Conservation (phyloP, 2,797 vertebrate genomes). For the Phylloscopus collybita region DNA sequence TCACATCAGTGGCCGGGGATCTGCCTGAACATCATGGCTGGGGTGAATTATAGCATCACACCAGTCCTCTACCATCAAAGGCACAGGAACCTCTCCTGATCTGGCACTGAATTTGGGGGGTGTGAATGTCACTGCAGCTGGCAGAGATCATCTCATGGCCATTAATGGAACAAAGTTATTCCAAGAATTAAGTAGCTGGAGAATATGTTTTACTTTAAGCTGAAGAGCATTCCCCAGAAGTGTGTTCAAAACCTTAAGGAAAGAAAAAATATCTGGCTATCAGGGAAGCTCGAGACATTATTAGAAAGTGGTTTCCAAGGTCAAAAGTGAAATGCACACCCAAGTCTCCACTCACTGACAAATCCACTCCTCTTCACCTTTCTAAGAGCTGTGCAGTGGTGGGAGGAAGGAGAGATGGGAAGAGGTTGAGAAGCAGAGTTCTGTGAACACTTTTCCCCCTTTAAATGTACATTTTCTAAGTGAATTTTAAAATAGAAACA, state of each 20-base stretch:
- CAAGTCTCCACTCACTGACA: neutral
- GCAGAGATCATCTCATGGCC: rapidly evolving
- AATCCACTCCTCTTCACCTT: neutral
- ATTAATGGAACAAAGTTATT: neutral
- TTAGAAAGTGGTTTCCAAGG: neutral
- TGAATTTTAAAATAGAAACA: neutral
- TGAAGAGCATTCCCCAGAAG: neutral
- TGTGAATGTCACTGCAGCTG: neutral
- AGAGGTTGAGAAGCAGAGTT: neutral
- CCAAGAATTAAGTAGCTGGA: neutral
- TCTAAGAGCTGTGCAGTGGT: neutral
- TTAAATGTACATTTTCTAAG: neutral
- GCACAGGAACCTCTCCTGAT: neutral
- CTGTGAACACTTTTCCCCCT: neutral
- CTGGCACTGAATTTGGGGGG: neutral
- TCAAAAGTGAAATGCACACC: neutral
- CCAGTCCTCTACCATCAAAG: neutral
- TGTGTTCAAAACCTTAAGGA: neutral
- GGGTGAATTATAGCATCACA: neutral
- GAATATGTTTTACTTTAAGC: neutral
- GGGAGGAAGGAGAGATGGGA: neutral
- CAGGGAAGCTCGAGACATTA: neutral
- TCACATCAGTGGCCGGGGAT: neutral
- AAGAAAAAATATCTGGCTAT: neutral
- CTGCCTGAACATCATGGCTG: neutral